These are phyloP conservation scores for Xestia xanthographa DNA, from an alignment of 2,888 invertebrate species.

Conservation along the genomic window DNA sequence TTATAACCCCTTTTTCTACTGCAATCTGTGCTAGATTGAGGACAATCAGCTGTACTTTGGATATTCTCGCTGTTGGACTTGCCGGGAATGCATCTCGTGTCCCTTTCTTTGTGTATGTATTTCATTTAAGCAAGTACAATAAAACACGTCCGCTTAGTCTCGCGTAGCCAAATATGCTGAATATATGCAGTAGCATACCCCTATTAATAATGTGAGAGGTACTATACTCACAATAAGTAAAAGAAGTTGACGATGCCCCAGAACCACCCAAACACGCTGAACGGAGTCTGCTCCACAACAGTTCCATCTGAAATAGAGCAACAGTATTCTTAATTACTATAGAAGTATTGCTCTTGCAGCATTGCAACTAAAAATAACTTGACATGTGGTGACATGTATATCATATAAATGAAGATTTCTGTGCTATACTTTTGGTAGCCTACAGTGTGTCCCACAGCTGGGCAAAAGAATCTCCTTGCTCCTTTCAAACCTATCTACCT, in stretches of 20 bases:
- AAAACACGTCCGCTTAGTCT: too few relatives aligned
- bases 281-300: conserved; percentile 86
- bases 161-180: too few relatives aligned
- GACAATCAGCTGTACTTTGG: too few relatives aligned
- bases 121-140: too few relatives aligned
- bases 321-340: neutral
- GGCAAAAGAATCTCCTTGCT: neutral
- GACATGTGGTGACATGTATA: neutral
- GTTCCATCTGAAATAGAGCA: conserved; percentile 87
- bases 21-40: too few relatives aligned
- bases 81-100: too few relatives aligned
- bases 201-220: too few relatives aligned
- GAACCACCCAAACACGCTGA: conserved; percentile 87
- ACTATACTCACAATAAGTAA: conserved; percentile 89
- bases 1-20: too few relatives aligned
- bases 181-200: too few relatives aligned
- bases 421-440: neutral
- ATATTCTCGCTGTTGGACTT: too few relatives aligned
- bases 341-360: neutral
- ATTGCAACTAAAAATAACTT: neutral
- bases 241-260: conserved; percentile 90
- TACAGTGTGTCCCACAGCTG: neutral
- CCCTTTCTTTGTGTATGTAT: too few relatives aligned
- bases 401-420: neutral
- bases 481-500: neutral